A percentile compares a stretch with the other conserved stretches of the same genome.
These are phyloP conservation scores for Cepphus grylle DNA, from an alignment of 2,113 vertebrate species.

Conservation along the genomic window DNA sequence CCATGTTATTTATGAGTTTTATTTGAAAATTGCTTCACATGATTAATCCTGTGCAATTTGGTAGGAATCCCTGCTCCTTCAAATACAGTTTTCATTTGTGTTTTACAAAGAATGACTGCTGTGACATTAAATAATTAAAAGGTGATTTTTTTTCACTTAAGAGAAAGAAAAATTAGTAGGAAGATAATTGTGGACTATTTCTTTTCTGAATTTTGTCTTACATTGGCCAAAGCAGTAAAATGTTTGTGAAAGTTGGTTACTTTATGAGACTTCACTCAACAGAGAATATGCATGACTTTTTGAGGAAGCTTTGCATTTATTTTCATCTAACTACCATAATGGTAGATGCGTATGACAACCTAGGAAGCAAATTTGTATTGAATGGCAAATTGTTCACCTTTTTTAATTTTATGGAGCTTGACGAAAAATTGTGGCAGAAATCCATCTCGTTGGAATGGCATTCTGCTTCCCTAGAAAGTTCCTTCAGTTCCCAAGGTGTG, in stretches of 20 bases:
- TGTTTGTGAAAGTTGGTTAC: not conserved
- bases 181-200: not conserved
- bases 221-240: not conserved
- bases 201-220: not conserved
- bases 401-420: not conserved
- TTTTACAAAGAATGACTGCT: not conserved
- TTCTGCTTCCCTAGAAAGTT: not conserved
- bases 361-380: not conserved
- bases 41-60: not conserved
- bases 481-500: not conserved
- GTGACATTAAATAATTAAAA: not conserved
- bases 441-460: not conserved
- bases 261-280: not conserved
- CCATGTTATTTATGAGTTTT: not conserved
- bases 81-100: not conserved
- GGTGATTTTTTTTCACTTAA: not conserved
- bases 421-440: not conserved
- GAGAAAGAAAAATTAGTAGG: not conserved
- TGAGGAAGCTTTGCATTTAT: not conserved
- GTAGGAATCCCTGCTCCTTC: accelerated
- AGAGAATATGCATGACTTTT: not conserved
- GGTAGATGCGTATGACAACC: not conserved
- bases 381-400: not conserved
- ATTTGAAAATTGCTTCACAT: not conserved
- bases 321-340: not conserved